A percentile compares a stretch with the other conserved stretches of the same genome.
Conservation (phyloP, 1,140 invertebrate species). For the Heliconius himera region DNA sequence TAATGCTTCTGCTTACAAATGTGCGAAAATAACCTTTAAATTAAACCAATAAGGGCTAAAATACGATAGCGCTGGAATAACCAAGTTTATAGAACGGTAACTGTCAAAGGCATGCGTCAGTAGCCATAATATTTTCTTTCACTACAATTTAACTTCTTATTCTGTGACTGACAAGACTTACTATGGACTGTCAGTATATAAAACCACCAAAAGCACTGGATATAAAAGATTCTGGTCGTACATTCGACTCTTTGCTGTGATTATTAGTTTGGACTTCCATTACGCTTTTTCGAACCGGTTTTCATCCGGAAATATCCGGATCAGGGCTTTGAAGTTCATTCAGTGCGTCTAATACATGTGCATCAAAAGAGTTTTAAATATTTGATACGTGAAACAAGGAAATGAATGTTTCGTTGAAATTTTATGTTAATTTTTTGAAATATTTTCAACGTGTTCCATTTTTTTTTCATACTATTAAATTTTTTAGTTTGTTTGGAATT, state of each 20-base stretch:
- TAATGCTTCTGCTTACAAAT: conserved; percentile 38
- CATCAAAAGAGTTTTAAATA: conserved; percentile 24
- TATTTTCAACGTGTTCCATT: neutral
- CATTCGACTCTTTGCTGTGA: conserved; percentile 44
- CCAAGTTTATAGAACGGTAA: conserved; percentile 54
- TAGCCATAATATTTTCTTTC: conserved; percentile 41
- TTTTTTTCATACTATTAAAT: neutral
- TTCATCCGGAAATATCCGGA: conserved; percentile 56
- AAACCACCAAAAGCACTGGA: conserved; percentile 27
- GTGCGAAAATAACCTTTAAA: conserved; percentile 37
- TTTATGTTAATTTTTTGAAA: neutral
- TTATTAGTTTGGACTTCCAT: conserved; percentile 64
- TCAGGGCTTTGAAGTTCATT: conserved; percentile 37
- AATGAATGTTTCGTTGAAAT: neutral
- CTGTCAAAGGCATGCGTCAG: conserved; percentile 59
- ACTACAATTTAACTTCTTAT: conserved; percentile 40
- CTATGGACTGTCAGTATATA: conserved; percentile 32
- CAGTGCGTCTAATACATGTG: conserved; percentile 27
- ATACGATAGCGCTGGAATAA: conserved; percentile 17
- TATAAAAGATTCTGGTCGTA: conserved; percentile 43
- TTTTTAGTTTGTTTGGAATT: neutral
- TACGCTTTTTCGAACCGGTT: conserved; percentile 54
- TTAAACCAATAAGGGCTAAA: conserved; percentile 28
- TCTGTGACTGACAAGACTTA: conserved; percentile 29
- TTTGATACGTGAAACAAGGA: conserved; percentile 3